phyloP scores from a whole-genome alignment of 1,140 invertebrate genomes.

The Caligus rogercresseyi region DNA sequence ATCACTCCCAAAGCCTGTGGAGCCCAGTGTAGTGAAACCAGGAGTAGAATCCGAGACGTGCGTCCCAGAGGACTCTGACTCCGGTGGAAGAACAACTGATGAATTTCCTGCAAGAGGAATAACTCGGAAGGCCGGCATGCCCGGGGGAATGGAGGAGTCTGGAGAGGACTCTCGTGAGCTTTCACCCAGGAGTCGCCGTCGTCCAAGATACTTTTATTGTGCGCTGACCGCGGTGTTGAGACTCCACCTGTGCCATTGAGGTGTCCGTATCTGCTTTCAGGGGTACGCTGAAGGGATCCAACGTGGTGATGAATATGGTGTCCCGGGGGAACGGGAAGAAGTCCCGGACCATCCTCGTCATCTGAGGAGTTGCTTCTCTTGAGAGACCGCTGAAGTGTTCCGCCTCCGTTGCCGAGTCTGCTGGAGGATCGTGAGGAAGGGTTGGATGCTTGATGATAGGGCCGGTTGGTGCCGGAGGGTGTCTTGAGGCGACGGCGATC shows the following conservation, averaged over 20 bases:
- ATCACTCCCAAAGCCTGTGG: background rate
- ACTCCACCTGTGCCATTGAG: background rate
- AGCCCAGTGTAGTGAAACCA: background rate
- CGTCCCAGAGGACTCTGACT: background rate
- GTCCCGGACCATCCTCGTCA: background rate
- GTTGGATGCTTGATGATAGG: background rate
- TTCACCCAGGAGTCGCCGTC: slow-evolving; percentile 17
- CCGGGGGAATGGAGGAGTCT: slow-evolving; percentile 9
- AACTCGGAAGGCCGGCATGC: slow-evolving; percentile 18
- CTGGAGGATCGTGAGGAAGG: background rate
- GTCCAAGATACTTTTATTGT: background rate
- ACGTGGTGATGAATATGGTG: background rate
- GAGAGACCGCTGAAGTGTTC: background rate
- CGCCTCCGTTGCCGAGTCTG: background rate
- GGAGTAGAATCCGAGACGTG: background rate
- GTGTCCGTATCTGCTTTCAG: background rate
- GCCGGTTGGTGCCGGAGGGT: background rate
- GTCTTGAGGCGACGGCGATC: background rate
- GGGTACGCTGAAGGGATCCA: background rate
- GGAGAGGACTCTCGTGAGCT: slow-evolving; percentile 17
- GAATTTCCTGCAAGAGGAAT: slow-evolving; percentile 7
- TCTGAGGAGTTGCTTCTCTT: background rate
- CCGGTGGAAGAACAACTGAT: background rate
- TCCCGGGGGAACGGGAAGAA: background rate
- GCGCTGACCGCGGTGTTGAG: background rate